These are phyloP conservation scores for Hiodon tergisus DNA, from an alignment of 2,113 vertebrate species.

Conservation along the genomic window DNA sequence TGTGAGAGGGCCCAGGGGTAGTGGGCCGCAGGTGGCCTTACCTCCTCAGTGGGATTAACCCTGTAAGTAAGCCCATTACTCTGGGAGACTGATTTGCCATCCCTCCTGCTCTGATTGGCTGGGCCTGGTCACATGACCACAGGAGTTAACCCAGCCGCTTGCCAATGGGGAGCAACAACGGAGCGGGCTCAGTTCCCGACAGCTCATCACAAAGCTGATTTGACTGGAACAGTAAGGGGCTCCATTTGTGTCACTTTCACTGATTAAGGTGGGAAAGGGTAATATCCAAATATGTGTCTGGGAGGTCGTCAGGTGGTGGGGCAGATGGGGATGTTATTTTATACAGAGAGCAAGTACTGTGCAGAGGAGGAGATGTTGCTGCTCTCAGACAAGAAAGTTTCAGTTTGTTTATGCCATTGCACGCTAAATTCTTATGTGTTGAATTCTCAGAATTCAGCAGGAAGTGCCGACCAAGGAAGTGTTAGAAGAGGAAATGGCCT, in stretches of 20 bases:
- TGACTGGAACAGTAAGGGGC: not conserved
- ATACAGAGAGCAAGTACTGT: not conserved
- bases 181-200: not conserved
- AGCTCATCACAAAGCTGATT: not conserved
- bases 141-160: conserved; percentile 6
- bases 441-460: conserved; percentile 66
- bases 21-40: not conserved
- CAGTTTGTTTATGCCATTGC: not conserved
- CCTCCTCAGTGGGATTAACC: conserved; percentile 36
- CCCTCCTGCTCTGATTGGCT: conserved; percentile 25
- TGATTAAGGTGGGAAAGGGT: not conserved
- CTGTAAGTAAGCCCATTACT: conserved; percentile 57
- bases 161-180: not conserved
- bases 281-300: not conserved
- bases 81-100: conserved; percentile 17
- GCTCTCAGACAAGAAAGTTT: not conserved
- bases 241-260: not conserved
- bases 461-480: conserved; percentile 77
- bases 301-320: too few relatives aligned
- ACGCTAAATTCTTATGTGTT: not conserved
- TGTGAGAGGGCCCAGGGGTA: too few relatives aligned
- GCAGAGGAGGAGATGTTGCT: not conserved
- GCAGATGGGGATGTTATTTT: too few relatives aligned
- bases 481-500: conserved; percentile 80
- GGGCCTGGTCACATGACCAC: conserved; percentile 6